phyloP scores from a whole-genome alignment of 2,113 vertebrate genomes.

The Corapipo altera region DNA sequence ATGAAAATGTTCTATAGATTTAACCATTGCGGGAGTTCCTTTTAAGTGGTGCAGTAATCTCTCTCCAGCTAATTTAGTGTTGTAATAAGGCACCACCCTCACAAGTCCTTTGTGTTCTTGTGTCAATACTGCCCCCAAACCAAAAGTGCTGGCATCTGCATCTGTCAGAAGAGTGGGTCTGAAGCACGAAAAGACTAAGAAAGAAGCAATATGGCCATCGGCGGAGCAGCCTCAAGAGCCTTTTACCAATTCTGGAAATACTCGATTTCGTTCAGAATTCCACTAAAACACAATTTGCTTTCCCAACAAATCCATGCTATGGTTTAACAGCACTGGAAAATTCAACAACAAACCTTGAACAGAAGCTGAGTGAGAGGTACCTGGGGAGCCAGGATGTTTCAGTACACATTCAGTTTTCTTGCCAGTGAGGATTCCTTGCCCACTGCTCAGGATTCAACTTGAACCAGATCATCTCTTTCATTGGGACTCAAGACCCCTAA shows the following conservation, averaged over 20 bases:
- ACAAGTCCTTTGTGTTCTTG: constrained; percentile 63
- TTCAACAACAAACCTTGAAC: not conserved
- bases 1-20: constrained; percentile 65
- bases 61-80: constrained; percentile 62
- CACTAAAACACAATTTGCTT: not conserved
- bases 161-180: constrained; percentile 53
- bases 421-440: not conserved
- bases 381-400: not conserved
- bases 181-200: not conserved
- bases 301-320: not conserved
- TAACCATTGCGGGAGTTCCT: constrained; percentile 62
- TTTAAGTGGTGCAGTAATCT: constrained; percentile 64
- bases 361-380: not conserved
- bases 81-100: constrained; percentile 67
- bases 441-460: not conserved
- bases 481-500: not conserved
- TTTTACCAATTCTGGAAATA: not conserved
- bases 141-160: constrained; percentile 66
- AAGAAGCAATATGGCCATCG: not conserved
- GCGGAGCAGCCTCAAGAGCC: not conserved
- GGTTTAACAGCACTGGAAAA: not conserved
- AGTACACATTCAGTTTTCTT: not conserved
- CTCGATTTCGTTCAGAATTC: not conserved
- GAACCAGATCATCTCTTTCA: rapidly evolving
- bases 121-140: constrained; percentile 71